Percentiles rank a stretch among this genome's conserved stretches.
These are phyloP conservation scores for Malurus leucopterus DNA, from an alignment of 2,797 vertebrate species.

Conservation along the genomic window DNA sequence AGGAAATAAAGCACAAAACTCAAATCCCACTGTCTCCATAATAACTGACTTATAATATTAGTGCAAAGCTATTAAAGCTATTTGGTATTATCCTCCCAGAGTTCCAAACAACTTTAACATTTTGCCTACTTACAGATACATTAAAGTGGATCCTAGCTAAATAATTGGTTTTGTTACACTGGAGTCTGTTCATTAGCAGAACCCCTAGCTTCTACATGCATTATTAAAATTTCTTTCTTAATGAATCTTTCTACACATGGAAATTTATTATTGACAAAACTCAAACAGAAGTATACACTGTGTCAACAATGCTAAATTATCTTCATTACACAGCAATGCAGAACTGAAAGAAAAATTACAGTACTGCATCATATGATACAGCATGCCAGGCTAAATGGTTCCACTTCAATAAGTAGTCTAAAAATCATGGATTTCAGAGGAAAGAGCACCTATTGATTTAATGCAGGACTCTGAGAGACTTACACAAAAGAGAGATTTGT, in stretches of 20 bases:
- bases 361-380: not conserved
- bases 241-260: not conserved
- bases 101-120: not conserved
- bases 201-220: not conserved
- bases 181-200: not conserved
- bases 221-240: conserved; percentile 1
- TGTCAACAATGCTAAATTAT: conserved; percentile 21
- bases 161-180: not conserved
- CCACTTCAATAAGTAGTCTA: not conserved
- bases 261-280: conserved; percentile 31
- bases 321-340: not conserved
- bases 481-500: not conserved
- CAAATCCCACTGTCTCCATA: not conserved
- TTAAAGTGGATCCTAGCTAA: not conserved
- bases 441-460: not conserved
- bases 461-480: not conserved
- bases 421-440: conserved; percentile 18
- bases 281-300: not conserved
- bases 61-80: not conserved
- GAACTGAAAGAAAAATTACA: not conserved
- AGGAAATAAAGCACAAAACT: not conserved
- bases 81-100: not conserved
- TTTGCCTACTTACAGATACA: not conserved
- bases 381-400: not conserved
- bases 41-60: not conserved